phyloP scores from a whole-genome alignment of 2,113 vertebrate species.

The Burhinus bistriatus region DNA sequence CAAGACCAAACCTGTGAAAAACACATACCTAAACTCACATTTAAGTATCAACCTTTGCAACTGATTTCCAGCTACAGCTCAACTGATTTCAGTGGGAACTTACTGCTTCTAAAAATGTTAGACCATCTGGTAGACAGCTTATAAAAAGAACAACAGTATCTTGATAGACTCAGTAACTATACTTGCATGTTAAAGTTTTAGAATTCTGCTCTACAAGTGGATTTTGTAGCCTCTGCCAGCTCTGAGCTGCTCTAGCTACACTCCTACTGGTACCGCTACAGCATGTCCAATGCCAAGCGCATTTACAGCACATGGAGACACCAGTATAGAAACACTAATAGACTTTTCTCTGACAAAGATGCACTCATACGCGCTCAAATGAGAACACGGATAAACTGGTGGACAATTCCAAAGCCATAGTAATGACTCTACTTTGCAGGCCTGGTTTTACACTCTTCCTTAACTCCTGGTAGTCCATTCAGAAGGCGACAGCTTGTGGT shows the following conservation, averaged over 20 bases:
- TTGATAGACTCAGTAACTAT: neutral
- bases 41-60: neutral
- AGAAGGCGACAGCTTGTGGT: neutral
- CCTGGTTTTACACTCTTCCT: neutral
- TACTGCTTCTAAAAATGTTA: neutral
- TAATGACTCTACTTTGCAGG: neutral
- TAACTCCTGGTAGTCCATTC: neutral
- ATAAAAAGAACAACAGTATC: neutral
- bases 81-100: neutral
- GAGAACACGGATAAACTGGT: neutral
- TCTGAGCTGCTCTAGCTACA: neutral
- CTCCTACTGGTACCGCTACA: neutral
- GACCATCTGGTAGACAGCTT: constrained; percentile 7
- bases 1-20: neutral
- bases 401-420: neutral
- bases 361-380: neutral
- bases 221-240: neutral
- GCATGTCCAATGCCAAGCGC: neutral
- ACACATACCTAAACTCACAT: neutral
- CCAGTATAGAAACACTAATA: neutral
- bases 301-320: neutral
- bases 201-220: neutral
- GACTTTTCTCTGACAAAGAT: neutral
- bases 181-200: neutral
- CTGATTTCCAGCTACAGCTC: neutral